A percentile compares a stretch with the other conserved stretches of the same genome.
These are phyloP conservation scores for Apotomis turbidana DNA, from an alignment of 2,888 invertebrate species.

Conservation along the genomic window DNA sequence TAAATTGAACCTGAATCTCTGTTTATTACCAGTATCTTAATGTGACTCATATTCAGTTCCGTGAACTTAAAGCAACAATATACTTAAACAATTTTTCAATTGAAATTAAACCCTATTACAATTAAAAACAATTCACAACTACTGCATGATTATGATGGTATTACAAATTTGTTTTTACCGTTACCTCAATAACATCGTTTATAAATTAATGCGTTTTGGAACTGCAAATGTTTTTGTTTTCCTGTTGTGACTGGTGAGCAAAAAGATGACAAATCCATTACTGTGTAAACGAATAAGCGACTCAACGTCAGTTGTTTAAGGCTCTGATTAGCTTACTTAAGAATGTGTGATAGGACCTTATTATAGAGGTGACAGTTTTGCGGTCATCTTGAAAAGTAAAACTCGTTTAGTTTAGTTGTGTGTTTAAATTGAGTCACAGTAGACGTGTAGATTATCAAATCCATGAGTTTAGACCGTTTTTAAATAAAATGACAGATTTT, in stretches of 20 bases:
- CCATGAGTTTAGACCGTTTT: not conserved
- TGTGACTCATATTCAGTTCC: slow-evolving; percentile 15
- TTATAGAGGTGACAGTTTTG: not conserved
- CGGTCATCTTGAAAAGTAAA: slow-evolving; percentile 11
- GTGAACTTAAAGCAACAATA: not conserved
- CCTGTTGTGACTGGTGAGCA: not conserved
- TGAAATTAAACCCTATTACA: not conserved
- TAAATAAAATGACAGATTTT: not conserved
- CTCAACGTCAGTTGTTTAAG: not conserved
- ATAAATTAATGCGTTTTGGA: slow-evolving; percentile 9
- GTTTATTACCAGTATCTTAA: not conserved
- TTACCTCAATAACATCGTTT: not conserved
- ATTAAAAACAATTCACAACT: not conserved
- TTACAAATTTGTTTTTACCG: slow-evolving; percentile 25
- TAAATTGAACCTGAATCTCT: not conserved
- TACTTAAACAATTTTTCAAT: not conserved
- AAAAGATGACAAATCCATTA: not conserved
- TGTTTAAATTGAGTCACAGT: not conserved
- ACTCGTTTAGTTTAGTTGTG: slow-evolving; percentile 27
- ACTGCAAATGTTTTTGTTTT: slow-evolving; percentile 7
- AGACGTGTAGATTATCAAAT: slow-evolving; percentile 1
- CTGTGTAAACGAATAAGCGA: not conserved
- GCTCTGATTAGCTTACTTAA: not conserved
- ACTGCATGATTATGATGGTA: slow-evolving; percentile 8
- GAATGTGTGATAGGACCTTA: not conserved